Evolutionary conservation across 2,797 vertebrate genomes (phyloP).

Genomic region (Rhinichthys osculus): DNA sequence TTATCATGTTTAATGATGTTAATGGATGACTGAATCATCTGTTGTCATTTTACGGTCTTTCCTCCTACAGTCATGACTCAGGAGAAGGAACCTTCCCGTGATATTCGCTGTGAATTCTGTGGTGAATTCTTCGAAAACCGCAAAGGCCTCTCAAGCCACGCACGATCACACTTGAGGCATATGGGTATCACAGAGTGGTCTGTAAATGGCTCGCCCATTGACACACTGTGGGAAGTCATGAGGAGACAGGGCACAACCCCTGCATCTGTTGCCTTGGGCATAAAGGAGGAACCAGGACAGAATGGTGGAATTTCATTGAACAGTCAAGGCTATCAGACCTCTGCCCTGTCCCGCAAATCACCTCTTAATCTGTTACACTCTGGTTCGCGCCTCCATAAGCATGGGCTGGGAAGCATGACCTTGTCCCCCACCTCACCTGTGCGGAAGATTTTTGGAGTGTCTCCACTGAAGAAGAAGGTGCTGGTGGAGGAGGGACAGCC

Average conservation of each 20-base stretch:
- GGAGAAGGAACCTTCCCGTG: constrained; percentile 86
- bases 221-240: constrained; percentile 86
- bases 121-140: constrained; percentile 88
- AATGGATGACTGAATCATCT: neutral
- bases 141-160: constrained; percentile 85
- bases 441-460: constrained; percentile 76
- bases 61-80: constrained; percentile 78
- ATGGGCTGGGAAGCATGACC: constrained; percentile 68
- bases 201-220: constrained; percentile 84
- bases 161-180: constrained; percentile 84
- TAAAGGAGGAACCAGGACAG: constrained; percentile 86
- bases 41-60: constrained; percentile 32
- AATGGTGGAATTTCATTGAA: constrained; percentile 73
- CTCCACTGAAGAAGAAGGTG: constrained; percentile 81
- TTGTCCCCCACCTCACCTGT: constrained; percentile 68
- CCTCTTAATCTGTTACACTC: constrained; percentile 76
- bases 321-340: constrained; percentile 74
- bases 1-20: neutral
- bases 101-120: constrained; percentile 89
- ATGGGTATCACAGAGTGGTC: constrained; percentile 88
- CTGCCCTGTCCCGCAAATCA: constrained; percentile 73
- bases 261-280: constrained; percentile 74
- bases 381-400: constrained; percentile 74
- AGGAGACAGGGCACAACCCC: constrained; percentile 81
- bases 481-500: constrained; percentile 76